phyloP scores from a whole-genome alignment of 2,113 vertebrate species.

The Podocnemis expansa region DNA sequence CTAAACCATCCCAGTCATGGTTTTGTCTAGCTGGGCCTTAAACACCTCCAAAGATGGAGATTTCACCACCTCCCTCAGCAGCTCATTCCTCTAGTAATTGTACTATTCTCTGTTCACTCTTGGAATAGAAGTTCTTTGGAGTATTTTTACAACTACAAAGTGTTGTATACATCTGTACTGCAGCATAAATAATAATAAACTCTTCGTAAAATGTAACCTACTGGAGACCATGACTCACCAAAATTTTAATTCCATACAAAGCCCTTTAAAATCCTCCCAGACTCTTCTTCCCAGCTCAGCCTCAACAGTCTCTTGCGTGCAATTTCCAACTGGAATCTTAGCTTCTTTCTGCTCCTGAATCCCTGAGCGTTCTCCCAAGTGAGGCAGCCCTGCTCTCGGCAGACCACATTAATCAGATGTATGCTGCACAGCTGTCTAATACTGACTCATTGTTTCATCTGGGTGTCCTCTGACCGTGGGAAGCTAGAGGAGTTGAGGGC shows the following conservation, averaged over 20 bases:
- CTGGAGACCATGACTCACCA: not conserved
- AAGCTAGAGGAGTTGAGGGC: not conserved
- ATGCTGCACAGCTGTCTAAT: not conserved
- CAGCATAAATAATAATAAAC: not conserved
- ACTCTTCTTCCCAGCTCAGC: not conserved
- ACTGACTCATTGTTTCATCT: not conserved
- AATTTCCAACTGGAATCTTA: not conserved
- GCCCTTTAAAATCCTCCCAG: not conserved
- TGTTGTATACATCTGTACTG: not conserved
- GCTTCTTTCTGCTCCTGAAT: not conserved
- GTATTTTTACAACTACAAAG: not conserved
- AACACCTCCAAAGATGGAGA: too few species aligned
- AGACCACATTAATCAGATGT: not conserved
- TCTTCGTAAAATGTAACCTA: not conserved
- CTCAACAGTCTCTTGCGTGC: rapidly evolving
- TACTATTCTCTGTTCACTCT: not conserved
- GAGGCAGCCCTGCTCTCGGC: not conserved
- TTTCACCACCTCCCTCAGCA: too few species aligned
- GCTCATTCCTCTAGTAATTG: not conserved
- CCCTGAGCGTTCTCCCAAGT: not conserved
- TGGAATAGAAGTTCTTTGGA: not conserved
- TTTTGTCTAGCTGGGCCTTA: too few species aligned
- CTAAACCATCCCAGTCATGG: too few species aligned
- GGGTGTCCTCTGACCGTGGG: not conserved
- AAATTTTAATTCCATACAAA: not conserved